These are phyloP conservation scores for Erpornis zantholeuca DNA, from an alignment of 2,113 vertebrate genomes.

Conservation along the genomic window DNA sequence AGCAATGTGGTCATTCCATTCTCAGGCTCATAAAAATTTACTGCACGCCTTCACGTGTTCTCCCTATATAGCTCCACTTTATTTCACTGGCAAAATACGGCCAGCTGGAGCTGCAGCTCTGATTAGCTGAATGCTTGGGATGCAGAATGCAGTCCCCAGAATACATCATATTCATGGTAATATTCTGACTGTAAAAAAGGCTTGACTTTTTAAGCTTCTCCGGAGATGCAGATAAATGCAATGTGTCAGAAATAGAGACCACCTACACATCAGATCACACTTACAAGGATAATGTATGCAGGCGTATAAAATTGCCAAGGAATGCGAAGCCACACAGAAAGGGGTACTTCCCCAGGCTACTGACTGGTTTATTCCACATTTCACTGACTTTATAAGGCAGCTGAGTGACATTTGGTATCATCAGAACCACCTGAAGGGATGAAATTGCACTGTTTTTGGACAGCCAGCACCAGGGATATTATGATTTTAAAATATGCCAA, in stretches of 20 bases:
- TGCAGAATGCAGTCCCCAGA: constrained; percentile 36
- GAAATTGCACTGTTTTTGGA: neutral
- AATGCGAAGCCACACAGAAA: constrained; percentile 50
- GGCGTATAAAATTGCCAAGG: constrained; percentile 10
- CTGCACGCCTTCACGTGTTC: neutral
- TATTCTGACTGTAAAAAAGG: constrained; percentile 19
- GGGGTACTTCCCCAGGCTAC: constrained; percentile 36
- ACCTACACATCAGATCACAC: constrained; percentile 57
- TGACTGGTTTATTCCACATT: constrained; percentile 31
- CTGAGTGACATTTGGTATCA: constrained; percentile 30
- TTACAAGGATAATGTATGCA: constrained; percentile 56
- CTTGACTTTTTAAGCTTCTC: constrained; percentile 42
- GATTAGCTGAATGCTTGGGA: constrained; percentile 46
- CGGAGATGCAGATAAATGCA: constrained; percentile 61
- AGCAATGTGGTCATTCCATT: constrained; percentile 45
- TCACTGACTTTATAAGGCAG: constrained; percentile 1
- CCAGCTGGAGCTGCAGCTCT: constrained; percentile 54
- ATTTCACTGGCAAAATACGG: constrained; percentile 17
- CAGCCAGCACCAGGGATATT: neutral
- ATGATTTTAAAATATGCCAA: neutral
- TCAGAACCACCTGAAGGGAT: constrained; percentile 33
- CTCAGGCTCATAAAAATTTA: constrained; percentile 43
- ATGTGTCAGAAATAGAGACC: constrained; percentile 55
- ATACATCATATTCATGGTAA: constrained; percentile 45
- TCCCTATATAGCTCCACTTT: constrained; percentile 41